These are phyloP conservation scores for Xenopus tropicalis DNA, from an alignment of 2,113 vertebrate genomes.

Conservation along the genomic window DNA sequence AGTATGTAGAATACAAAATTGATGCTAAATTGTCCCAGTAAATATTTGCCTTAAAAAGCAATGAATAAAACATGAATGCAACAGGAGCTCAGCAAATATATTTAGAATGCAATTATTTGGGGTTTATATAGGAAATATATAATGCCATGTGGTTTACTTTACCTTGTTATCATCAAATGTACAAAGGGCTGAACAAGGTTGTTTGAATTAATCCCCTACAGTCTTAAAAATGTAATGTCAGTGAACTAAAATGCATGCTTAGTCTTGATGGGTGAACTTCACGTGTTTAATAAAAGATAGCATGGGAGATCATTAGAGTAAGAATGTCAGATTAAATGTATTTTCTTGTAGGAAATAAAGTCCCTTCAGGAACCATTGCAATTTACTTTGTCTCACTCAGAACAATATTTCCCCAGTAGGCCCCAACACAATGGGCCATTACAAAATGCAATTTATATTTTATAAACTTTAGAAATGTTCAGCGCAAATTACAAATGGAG, in stretches of 20 bases:
- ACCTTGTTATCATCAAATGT: slow-evolving; percentile 3
- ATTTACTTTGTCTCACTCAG: slow-evolving; percentile 78
- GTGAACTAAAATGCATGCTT: slow-evolving; percentile 47
- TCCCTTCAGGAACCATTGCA: slow-evolving; percentile 72
- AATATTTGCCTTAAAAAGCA: too few relatives aligned
- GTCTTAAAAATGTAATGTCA: slow-evolving; percentile 41
- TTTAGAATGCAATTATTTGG: neutral
- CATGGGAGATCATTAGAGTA: slow-evolving; percentile 70
- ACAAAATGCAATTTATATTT: slow-evolving; percentile 92
- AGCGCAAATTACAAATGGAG: slow-evolving; percentile 82
- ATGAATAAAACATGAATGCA: neutral
- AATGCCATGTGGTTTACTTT: neutral
- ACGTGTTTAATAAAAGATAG: slow-evolving; percentile 72
- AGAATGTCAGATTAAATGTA: slow-evolving; percentile 73
- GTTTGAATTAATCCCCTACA: slow-evolving; percentile 31
- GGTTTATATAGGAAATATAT: neutral
- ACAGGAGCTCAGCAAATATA: neutral
- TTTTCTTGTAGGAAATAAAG: slow-evolving; percentile 67
- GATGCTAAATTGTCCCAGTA: too few relatives aligned
- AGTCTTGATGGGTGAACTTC: slow-evolving; percentile 56
- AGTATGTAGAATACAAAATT: too few relatives aligned
- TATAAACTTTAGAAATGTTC: slow-evolving; percentile 79
- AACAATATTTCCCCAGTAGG: slow-evolving; percentile 71
- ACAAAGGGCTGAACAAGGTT: neutral
- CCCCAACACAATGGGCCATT: slow-evolving; percentile 76